These are phyloP conservation scores for Heteromyza rotundicornis DNA, from an alignment of 2,888 invertebrate species.

Conservation along the genomic window DNA sequence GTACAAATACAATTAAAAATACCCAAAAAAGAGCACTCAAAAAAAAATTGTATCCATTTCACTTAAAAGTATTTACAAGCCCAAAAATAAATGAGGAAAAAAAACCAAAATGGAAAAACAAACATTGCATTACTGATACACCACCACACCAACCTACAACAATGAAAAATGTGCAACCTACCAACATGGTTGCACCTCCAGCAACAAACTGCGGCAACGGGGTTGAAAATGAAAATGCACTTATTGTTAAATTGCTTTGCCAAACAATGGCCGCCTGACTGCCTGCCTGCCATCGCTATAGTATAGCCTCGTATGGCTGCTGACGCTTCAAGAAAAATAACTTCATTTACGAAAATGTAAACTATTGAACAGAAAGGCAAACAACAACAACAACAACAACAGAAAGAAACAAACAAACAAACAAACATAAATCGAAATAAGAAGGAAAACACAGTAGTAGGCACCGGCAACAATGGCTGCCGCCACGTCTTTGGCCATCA, in stretches of 20 bases:
- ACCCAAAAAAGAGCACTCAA: no score
- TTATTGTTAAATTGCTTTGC: not conserved
- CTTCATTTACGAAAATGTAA: conserved; percentile 15
- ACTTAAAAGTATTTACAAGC: not conserved
- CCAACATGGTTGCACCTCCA: not conserved
- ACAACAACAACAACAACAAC: no score
- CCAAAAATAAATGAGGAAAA: not conserved
- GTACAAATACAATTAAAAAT: not conserved
- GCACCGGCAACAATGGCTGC: not conserved
- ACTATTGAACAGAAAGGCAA: no score
- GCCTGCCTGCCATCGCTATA: not conserved
- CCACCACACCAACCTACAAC: not conserved
- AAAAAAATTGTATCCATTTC: not conserved
- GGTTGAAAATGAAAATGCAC: not conserved
- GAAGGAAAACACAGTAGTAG: no score
- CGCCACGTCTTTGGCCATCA: not conserved
- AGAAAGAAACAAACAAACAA: no score
- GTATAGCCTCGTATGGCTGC: not conserved
- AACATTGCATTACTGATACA: no score
- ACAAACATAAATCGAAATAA: no score
- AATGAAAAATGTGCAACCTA: not conserved
- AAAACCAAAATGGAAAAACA: no score
- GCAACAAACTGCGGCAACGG: not conserved
- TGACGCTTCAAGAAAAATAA: not conserved
- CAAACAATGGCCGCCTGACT: conserved; percentile 4